These are phyloP conservation scores for Hydraecia micacea DNA, from an alignment of 2,888 invertebrate genomes.

Conservation along the genomic window DNA sequence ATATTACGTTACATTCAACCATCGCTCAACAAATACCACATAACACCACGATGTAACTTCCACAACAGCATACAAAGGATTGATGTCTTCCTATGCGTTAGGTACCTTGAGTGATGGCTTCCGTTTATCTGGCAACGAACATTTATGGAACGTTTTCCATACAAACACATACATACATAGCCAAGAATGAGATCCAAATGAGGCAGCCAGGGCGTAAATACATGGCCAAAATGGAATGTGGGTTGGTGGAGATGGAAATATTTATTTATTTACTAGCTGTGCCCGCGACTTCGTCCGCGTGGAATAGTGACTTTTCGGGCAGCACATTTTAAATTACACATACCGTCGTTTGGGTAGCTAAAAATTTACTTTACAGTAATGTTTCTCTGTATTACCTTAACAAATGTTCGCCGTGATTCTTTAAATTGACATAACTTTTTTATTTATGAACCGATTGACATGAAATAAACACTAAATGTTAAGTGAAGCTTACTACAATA, in stretches of 20 bases:
- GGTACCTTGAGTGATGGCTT: constrained; percentile 42
- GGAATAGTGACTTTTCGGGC: no score
- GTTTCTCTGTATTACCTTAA: no score
- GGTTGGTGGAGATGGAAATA: background rate
- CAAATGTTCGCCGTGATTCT: no score
- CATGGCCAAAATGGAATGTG: background rate
- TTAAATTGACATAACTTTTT: no score
- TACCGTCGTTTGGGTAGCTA: no score
- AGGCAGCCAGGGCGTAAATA: background rate
- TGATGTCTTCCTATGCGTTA: constrained; percentile 52
- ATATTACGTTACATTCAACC: constrained; percentile 1
- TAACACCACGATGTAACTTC: constrained; percentile 6
- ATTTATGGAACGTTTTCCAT: constrained; percentile 17
- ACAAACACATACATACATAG: background rate
- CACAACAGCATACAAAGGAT: constrained; percentile 26
- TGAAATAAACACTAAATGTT: no score
- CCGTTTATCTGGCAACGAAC: constrained; percentile 30
- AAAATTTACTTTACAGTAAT: no score
- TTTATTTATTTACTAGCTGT: no score
- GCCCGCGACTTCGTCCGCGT: no score
- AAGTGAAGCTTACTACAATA: no score
- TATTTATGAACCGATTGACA: no score
- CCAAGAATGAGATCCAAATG: constrained; percentile 1
- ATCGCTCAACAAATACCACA: constrained; percentile 5
- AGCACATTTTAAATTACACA: no score